Percentiles rank a stretch among this genome's conserved stretches.
Evolutionary conservation across 2,113 vertebrate genomes (phyloP).

Genomic region (Percopsis transmontana): DNA sequence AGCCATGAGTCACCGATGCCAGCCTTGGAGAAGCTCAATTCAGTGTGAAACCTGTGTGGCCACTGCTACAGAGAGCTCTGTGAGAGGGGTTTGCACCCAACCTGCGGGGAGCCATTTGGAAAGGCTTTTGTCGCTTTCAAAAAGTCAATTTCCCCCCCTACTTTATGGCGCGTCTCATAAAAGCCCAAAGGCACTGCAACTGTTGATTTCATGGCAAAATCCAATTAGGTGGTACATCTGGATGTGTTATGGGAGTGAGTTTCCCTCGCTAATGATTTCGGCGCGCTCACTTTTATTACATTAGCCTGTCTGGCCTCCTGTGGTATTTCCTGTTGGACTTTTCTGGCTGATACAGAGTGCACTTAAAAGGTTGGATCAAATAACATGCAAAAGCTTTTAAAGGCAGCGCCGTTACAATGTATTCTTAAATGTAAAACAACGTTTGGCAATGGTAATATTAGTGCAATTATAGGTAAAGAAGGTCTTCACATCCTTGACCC

Average conservation of each 20-base stretch:
- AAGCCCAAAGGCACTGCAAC: constrained; percentile 81
- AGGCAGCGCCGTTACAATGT: constrained; percentile 75
- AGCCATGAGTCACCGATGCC: constrained; percentile 57
- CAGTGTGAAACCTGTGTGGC: constrained; percentile 15
- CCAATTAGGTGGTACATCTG: constrained; percentile 95
- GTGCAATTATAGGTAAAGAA: constrained; percentile 10
- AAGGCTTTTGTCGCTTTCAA: constrained; percentile 82
- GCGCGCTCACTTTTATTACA: constrained; percentile 92
- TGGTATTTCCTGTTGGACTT: constrained; percentile 96
- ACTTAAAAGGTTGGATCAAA: constrained; percentile 92
- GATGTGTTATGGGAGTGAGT: constrained; percentile 90
- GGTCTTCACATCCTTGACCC: neutral
- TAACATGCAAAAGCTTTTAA: constrained; percentile 85
- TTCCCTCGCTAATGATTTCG: constrained; percentile 90
- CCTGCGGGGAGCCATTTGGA: constrained; percentile 17
- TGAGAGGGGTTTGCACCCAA: too few species aligned
- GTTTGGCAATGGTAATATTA: constrained; percentile 48
- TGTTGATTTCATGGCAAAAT: constrained; percentile 92
- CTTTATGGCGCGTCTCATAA: constrained; percentile 87
- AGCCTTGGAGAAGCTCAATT: constrained; percentile 34
- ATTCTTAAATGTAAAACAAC: constrained; percentile 72
- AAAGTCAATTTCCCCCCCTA: constrained; percentile 77
- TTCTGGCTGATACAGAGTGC: constrained; percentile 83
- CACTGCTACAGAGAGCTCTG: constrained; percentile 52
- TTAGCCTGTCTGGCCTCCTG: constrained; percentile 90